Conservation (phyloP, 2,888 invertebrate genomes). For the Antheraea yamamai region DNA sequence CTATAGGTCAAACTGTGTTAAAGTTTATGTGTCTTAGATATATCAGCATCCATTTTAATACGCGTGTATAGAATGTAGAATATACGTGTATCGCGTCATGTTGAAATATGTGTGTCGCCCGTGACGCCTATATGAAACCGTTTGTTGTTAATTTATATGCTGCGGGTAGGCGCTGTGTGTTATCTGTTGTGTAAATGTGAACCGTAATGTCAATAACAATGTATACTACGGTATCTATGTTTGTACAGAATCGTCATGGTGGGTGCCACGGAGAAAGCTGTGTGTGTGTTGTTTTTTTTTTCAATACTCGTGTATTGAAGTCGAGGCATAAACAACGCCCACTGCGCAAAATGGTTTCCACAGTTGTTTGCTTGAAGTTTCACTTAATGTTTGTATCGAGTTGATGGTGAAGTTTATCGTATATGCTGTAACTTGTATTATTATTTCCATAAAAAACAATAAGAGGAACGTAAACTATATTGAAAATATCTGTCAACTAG, state of each 20-base stretch:
- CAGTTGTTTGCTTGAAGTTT: neutral
- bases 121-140: slow-evolving; percentile 47
- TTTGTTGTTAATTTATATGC: slow-evolving; percentile 66
- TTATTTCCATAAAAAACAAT: too few species aligned
- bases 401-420: neutral
- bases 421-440: neutral
- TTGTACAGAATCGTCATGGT: slow-evolving; percentile 22
- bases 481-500: too few species aligned
- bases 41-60: too few species aligned
- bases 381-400: neutral
- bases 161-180: slow-evolving; percentile 46
- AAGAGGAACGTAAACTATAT: too few species aligned
- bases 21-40: too few species aligned
- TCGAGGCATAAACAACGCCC: neutral
- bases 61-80: slow-evolving; percentile 5
- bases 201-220: slow-evolving; percentile 59
- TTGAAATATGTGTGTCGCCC: slow-evolving; percentile 53
- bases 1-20: too few species aligned
- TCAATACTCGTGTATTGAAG: neutral
- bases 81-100: slow-evolving; percentile 41
- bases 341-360: neutral
- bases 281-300: neutral
- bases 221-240: slow-evolving; percentile 25
- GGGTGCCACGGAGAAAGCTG: slow-evolving; percentile 7
- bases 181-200: slow-evolving; percentile 69